These are phyloP conservation scores for Hirtodrosophila cameraria DNA, from an alignment of 2,888 invertebrate species.

Conservation along the genomic window DNA sequence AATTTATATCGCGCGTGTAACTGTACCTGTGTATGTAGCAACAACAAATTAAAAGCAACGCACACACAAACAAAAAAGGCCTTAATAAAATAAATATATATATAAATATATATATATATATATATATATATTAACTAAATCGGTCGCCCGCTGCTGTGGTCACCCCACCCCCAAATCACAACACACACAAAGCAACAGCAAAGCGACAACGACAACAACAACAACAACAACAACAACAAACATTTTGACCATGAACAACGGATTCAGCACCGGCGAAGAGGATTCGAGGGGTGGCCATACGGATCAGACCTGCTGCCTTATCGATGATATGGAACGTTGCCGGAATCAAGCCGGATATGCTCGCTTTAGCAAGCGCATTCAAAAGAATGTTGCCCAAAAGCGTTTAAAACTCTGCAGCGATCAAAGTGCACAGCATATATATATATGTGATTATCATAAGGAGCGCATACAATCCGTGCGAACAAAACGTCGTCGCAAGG, in stretches of 20 bases:
- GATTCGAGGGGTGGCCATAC: constrained; percentile 94
- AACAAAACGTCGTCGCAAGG: constrained; percentile 94
- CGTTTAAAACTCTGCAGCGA: constrained; percentile 95
- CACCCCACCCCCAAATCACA: background rate
- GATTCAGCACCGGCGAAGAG: constrained; percentile 95
- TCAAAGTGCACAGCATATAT: constrained; percentile 93
- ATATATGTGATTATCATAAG: constrained; percentile 98
- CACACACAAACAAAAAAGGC: no score
- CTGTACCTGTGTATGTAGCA: no score
- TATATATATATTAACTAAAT: constrained; percentile 3
- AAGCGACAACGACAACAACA: no score
- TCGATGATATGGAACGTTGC: constrained; percentile 95
- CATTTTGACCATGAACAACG: constrained; percentile 86
- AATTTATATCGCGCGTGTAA: no score
- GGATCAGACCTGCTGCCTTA: constrained; percentile 96
- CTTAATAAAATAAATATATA: no score
- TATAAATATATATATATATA: no score
- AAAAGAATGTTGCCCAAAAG: constrained; percentile 96
- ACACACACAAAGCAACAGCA: constrained; percentile 7
- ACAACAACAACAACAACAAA: background rate
- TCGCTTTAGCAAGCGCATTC: constrained; percentile 97
- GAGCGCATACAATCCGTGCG: constrained; percentile 97
- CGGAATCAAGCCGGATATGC: constrained; percentile 90
- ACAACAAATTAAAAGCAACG: no score
- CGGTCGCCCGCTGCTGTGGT: background rate